Conservation (phyloP, 2,888 invertebrate genomes). For the Heteropelma amictum region DNA sequence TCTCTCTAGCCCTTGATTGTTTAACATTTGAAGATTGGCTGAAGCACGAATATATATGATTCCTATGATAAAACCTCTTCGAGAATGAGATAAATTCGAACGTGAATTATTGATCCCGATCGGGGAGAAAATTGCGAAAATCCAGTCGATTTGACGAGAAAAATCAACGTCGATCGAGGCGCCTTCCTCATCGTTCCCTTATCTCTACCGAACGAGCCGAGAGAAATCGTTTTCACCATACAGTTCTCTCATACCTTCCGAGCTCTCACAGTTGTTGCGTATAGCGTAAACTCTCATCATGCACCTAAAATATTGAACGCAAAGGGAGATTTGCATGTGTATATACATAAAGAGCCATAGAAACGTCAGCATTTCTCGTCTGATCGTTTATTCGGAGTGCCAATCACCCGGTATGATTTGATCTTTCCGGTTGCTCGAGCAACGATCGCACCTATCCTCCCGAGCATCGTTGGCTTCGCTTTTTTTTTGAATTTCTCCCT, state of each 20-base stretch:
- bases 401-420: conserved; percentile 27
- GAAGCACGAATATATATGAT: too few relatives aligned
- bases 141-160: conserved; percentile 31
- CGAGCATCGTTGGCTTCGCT: not conserved
- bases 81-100: not conserved
- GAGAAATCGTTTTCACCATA: conserved; percentile 39
- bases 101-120: conserved; percentile 25
- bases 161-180: conserved; percentile 9
- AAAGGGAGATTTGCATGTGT: too few relatives aligned
- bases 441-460: not conserved
- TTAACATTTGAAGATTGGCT: too few relatives aligned
- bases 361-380: conserved; percentile 1
- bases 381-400: conserved; percentile 12
- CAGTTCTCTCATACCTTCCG: not conserved
- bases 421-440: conserved; percentile 29
- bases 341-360: not conserved
- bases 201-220: conserved; percentile 28
- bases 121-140: conserved; percentile 30
- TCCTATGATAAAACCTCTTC: too few relatives aligned
- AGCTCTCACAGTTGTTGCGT: conserved; percentile 6
- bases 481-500: not conserved
- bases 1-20: too few relatives aligned
- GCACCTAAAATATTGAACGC: conserved; percentile 31
- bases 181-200: conserved; percentile 49
- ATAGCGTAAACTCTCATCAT: conserved; percentile 33